A percentile compares a stretch with the other conserved stretches of the same genome.
Evolutionary conservation across 2,113 vertebrate genomes (phyloP).

Genomic region (Colossoma macropomum): DNA sequence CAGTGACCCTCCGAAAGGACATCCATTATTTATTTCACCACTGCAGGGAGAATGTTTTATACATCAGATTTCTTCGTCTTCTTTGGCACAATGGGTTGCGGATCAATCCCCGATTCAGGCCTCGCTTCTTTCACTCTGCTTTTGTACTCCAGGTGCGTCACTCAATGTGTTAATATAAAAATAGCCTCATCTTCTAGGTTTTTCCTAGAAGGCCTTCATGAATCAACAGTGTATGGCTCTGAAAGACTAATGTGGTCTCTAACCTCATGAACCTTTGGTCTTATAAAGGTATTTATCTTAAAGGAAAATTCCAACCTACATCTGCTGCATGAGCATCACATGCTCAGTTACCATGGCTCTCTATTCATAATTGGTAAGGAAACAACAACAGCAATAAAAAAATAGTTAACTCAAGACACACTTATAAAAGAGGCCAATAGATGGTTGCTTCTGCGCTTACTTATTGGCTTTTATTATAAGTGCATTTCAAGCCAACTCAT

Average conservation of each 20-base stretch:
- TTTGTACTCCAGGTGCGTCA: not conserved
- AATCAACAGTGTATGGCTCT: not conserved
- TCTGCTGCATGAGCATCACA: not conserved
- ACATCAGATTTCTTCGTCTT: constrained; percentile 45
- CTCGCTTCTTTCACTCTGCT: constrained; percentile 26
- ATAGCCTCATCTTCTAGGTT: not conserved
- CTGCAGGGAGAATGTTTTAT: constrained; percentile 53
- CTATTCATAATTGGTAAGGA: not conserved
- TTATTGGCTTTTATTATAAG: too few relatives aligned
- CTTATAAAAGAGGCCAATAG: too few relatives aligned
- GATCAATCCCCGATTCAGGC: constrained; percentile 48
- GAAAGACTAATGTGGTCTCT: not conserved
- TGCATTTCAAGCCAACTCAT: too few relatives aligned
- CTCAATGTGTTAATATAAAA: not conserved
- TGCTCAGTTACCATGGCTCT: not conserved
- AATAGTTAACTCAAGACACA: too few relatives aligned
- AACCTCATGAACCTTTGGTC: too few relatives aligned
- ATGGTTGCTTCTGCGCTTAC: too few relatives aligned
- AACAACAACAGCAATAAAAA: not conserved
- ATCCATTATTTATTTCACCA: constrained; percentile 60
- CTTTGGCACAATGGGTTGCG: constrained; percentile 23
- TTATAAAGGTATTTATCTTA: too few relatives aligned
- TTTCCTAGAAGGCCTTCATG: not conserved
- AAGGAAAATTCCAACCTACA: not conserved
- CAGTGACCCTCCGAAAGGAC: constrained; percentile 44